Percentiles rank a stretch among this genome's conserved stretches.
Evolutionary conservation across 2,797 vertebrate genomes (phyloP).

Genomic region (Podarcis lilfordi): DNA sequence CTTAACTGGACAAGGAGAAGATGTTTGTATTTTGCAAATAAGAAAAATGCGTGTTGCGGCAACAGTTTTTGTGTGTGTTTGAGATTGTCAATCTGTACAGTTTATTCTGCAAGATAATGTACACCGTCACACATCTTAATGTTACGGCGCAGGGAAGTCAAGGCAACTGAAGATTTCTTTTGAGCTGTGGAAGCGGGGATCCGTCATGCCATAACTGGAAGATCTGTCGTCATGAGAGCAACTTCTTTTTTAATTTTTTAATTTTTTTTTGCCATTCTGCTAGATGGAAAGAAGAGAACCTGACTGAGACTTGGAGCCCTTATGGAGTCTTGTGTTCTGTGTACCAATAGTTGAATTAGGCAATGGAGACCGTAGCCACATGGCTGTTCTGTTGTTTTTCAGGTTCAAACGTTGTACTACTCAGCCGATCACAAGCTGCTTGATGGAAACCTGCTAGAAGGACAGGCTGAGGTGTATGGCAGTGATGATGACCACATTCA

Average conservation of each 20-base stretch:
- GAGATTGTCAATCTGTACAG: slow-evolving; percentile 72
- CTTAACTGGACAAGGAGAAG: slow-evolving; percentile 50
- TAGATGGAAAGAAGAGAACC: slow-evolving; percentile 74
- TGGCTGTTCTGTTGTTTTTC: slow-evolving; percentile 98
- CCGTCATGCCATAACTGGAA: slow-evolving; percentile 70
- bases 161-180: slow-evolving; percentile 79
- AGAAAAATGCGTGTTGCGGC: slow-evolving; percentile 65
- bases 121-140: slow-evolving; percentile 71
- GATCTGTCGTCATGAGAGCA: slow-evolving; percentile 78
- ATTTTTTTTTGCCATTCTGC: slow-evolving; percentile 74
- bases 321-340: slow-evolving; percentile 68
- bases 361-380: slow-evolving; percentile 93
- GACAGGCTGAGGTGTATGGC: slow-evolving; percentile 98
- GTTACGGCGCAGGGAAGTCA: slow-evolving; percentile 67
- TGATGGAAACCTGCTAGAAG: slow-evolving; percentile 97
- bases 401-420: slow-evolving; percentile 99
- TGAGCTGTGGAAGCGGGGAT: slow-evolving; percentile 77
- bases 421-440: slow-evolving; percentile 99
- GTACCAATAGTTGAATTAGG: slow-evolving; percentile 80
- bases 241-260: slow-evolving; percentile 81
- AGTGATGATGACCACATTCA: slow-evolving; percentile 99
- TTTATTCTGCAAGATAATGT: slow-evolving; percentile 69
- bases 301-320: slow-evolving; percentile 72
- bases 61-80: slow-evolving; percentile 60
- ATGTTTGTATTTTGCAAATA: slow-evolving; percentile 68